Base-by-base conservation (phyloP, 2,797 vertebrate genomes). In the Ctenopoma multispine region DNA sequence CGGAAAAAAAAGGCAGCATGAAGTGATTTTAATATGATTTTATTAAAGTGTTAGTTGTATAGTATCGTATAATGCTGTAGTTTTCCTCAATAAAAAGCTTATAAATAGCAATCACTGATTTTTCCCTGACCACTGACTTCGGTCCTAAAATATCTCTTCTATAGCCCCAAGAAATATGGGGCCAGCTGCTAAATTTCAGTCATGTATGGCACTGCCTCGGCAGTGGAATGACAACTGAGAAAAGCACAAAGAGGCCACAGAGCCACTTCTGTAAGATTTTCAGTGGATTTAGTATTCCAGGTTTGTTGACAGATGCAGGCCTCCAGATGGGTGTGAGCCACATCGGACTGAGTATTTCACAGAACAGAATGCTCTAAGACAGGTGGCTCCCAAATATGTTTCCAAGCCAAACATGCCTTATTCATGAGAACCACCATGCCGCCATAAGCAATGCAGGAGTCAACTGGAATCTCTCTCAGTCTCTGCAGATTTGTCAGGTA, bases 331-430 rank as follows among this genome's bases (percentile, higher is more conserved):
- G 76, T 79, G 48, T 21, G 69, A 77, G 55, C 53, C 59, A 71
- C 66, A 69, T 63, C 21, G 36, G 53, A 20, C 73, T 1, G 15
- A 72, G 74, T 44, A 59, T 63, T 62, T 59, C 50, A 75, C 23
- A 72, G 72, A 73, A 80, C 55, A 76, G 41, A 83, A 80, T 65
- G 79, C 72, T 76, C 64, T 34, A 57, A 69, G 85, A 90, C 86
- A 91, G 90, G 90, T 90, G 87, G 86, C 83, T 84, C 71, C 77
- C 67, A 90, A 91, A 90, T 87, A 90, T 86, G 86, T 78, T 80
- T 82, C 72, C 77, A 67, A 87, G 75, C 75, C 31, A 76, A 40
- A 72, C 80, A 91, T 86, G 86, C 61, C 75, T 93, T 91, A 93
- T 93, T 94, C 90, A 93, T 94, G 87, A 92, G 84, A 68, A 63